Base-by-base conservation (phyloP, 2,888 invertebrate genomes). In the Yponomeuta malinellus region DNA sequence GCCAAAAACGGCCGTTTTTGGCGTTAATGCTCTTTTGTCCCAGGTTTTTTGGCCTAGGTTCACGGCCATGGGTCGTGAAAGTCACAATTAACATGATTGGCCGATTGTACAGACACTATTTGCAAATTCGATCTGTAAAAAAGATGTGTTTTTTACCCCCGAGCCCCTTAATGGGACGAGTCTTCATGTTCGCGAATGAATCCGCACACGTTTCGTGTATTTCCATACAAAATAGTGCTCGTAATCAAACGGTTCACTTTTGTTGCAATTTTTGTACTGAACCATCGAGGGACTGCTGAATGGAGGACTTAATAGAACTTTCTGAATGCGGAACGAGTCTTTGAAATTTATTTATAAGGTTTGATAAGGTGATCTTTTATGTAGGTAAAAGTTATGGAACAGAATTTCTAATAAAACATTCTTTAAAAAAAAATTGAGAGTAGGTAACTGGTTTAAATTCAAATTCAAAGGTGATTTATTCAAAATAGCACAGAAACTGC, bases 141-240 rank as follows among this genome's bases (percentile, higher is more conserved):
- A 23, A 23, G 23, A 23, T 23, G 23, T 23, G 23, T 23, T 23
- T 23, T 23, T 23, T 23, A 0, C 23, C 52, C 52, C 12, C 6
- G 8, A 52, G 10, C 8, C 2, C 2, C 5, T 8, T 59, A 12
- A 59, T 59, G 52, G 52, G 52, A 59, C 52, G 15, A 59, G 15
- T 6, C 3, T 15, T 15, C 2, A 15, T 12, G 6, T 15, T 3
- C 3, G 15, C 52, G 3, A 12, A 59, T 59, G 4, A 59, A 59
- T 59, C 52, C 15, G 52, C 5, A 59, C 52, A 59, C 52, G 52
- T 59, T 15, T 12, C 12, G 15, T 59, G 15, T 59, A 59, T 59
- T 59, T 59, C 52, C 52, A 59, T 59, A 59, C 52, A 59, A 59
- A 59, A 59, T 59, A 59, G 9, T 59, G 52, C 52, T 59, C 52